Conservation (phyloP, 2,888 invertebrate species). For the Eucera pruinosa region DNA sequence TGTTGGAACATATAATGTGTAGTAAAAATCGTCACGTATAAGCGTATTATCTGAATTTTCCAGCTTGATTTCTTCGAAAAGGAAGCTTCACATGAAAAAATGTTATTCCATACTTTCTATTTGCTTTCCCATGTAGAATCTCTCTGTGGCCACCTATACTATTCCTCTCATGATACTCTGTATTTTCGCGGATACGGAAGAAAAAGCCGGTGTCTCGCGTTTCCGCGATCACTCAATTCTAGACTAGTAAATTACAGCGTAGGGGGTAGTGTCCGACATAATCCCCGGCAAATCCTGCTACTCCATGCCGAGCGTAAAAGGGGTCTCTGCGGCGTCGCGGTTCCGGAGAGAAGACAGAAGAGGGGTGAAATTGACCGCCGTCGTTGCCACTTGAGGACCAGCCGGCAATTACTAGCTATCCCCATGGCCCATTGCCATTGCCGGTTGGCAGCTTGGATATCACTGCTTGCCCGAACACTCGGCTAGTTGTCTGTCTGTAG, state of each 20-base stretch:
- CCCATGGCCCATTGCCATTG: constrained; percentile 76
- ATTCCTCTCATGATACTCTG: too few relatives aligned
- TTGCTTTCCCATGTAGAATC: too few relatives aligned
- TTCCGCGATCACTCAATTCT: constrained; percentile 49
- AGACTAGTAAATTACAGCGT: constrained; percentile 65
- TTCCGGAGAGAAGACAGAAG: constrained; percentile 42
- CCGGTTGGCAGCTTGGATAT: constrained; percentile 65
- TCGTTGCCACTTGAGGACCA: constrained; percentile 77
- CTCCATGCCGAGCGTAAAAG: constrained; percentile 73
- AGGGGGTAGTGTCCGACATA: constrained; percentile 56
- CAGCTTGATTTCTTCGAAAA: too few relatives aligned
- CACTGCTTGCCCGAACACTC: constrained; percentile 57
- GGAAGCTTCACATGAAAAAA: too few relatives aligned
- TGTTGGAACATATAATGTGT: too few relatives aligned
- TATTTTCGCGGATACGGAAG: too few relatives aligned
- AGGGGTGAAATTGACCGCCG: constrained; percentile 76
- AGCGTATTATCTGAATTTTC: too few relatives aligned
- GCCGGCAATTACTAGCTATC: constrained; percentile 77
- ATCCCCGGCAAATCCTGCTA: constrained; percentile 73
- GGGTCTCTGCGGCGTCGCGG: constrained; percentile 71
- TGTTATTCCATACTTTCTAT: too few relatives aligned
- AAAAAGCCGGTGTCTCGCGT: constrained; percentile 14
- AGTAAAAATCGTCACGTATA: too few relatives aligned
- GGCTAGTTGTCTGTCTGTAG: constrained; percentile 61
- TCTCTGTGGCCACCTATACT: too few relatives aligned